A percentile compares a stretch with the other conserved stretches of the same genome.
phyloP scores from a whole-genome alignment of 2,888 invertebrate species.

The Portevinia maculata region DNA sequence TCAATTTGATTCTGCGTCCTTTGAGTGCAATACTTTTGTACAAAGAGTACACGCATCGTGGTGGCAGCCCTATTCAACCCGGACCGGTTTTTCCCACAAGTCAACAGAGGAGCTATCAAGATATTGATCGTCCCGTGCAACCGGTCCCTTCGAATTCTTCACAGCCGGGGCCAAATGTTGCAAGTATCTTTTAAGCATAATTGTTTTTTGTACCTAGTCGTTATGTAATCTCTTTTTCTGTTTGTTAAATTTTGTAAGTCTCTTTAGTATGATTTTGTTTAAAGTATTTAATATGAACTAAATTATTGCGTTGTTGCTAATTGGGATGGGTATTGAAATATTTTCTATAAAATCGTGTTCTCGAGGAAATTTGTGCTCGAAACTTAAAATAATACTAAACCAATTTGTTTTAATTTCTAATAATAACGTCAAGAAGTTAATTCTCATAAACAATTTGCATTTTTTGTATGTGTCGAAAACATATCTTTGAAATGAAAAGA shows the following conservation, averaged over 20 bases:
- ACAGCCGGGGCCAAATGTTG: slow-evolving; percentile 80
- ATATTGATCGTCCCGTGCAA: slow-evolving; percentile 82
- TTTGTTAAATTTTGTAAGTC: slow-evolving; percentile 20
- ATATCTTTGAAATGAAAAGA: not conserved
- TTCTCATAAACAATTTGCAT: not conserved
- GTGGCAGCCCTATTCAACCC: slow-evolving; percentile 79
- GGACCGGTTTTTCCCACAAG: slow-evolving; percentile 81
- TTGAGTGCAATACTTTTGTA: slow-evolving; percentile 80
- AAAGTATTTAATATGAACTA: slow-evolving; percentile 7
- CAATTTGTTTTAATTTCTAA: not conserved
- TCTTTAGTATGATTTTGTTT: slow-evolving; percentile 27
- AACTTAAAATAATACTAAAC: not conserved
- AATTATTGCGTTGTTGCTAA: not conserved
- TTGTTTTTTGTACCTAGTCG: slow-evolving; percentile 65
- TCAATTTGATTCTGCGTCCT: slow-evolving; percentile 81
- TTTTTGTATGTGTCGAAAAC: not conserved
- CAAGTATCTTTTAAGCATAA: slow-evolving; percentile 80
- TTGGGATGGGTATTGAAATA: slow-evolving; percentile 40
- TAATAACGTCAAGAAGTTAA: not conserved
- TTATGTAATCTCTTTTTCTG: slow-evolving; percentile 57
- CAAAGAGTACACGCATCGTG: slow-evolving; percentile 81
- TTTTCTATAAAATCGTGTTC: not conserved
- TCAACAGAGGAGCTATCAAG: slow-evolving; percentile 82
- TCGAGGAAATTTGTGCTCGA: not conserved
- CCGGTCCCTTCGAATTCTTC: slow-evolving; percentile 80